Conservation (phyloP, 1,140 invertebrate species). For the Penaeus vannamei region DNA sequence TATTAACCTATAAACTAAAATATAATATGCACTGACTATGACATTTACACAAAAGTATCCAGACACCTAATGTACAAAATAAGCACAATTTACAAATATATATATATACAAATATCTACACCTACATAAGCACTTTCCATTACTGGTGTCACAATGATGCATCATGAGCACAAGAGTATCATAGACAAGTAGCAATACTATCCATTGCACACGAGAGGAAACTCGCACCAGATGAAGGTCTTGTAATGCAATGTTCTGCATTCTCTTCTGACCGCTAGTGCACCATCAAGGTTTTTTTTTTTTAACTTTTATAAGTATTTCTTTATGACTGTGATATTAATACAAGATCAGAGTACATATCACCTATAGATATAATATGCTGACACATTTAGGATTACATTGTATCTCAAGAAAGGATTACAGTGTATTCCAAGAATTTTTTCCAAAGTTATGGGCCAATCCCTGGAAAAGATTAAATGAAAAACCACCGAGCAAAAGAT, state of each 20-base stretch:
- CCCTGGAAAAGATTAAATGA: too few species aligned
- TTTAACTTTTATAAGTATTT: conserved; percentile 16
- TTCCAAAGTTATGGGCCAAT: too few species aligned
- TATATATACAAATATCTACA: conserved; percentile 63
- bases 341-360: not conserved
- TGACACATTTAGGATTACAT: too few species aligned
- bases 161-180: conserved; percentile 55
- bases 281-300: not conserved
- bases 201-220: not conserved
- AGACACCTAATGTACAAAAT: conserved; percentile 59
- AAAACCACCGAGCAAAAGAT: too few species aligned
- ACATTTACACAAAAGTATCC: conserved; percentile 54
- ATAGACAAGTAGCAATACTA: conserved; percentile 34
- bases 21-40: conserved; percentile 43
- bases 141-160: conserved; percentile 23
- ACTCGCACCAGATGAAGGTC: too few species aligned
- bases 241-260: not conserved
- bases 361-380: too few species aligned
- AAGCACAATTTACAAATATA: conserved; percentile 64
- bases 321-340: not conserved
- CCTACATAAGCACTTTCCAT: conserved; percentile 48
- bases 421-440: too few species aligned
- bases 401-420: too few species aligned
- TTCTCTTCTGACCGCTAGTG: not conserved
- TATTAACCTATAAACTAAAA: not conserved